phyloP scores from a whole-genome alignment of 2,888 invertebrate species.

The Cartodere bifasciata region DNA sequence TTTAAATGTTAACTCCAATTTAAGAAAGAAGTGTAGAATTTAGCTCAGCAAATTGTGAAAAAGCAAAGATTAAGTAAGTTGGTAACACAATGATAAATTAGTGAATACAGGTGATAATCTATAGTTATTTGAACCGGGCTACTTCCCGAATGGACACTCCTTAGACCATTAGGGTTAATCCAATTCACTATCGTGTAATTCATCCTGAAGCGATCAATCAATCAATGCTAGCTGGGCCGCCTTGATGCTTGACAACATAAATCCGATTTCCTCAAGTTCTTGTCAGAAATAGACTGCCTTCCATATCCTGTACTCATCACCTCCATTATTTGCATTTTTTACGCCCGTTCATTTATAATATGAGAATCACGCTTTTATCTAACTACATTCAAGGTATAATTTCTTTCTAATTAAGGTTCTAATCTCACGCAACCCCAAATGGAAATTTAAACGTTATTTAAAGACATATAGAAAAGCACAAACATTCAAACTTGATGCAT shows the following conservation, averaged over 20 bases:
- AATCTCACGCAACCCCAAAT: no score
- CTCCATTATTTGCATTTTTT: background rate
- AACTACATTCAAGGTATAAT: no score
- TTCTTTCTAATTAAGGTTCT: no score
- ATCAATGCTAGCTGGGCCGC: conserved; percentile 32
- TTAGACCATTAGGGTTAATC: conserved; percentile 30
- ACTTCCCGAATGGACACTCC: conserved; percentile 26
- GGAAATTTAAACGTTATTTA: no score
- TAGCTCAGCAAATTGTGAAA: no score
- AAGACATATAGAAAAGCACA: no score
- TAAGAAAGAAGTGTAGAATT: no score
- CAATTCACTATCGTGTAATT: conserved; percentile 32
- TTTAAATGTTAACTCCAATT: no score
- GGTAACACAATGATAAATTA: conserved; percentile 22
- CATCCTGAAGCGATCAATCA: conserved; percentile 24
- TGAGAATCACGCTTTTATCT: conserved; percentile 2
- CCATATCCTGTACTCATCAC: conserved; percentile 1
- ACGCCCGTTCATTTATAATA: background rate
- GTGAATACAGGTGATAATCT: conserved; percentile 25
- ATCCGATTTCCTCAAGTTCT: conserved; percentile 29
- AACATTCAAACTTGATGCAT: no score
- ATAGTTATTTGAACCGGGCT: conserved; percentile 16
- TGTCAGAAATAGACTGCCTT: conserved; percentile 3
- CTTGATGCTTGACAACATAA: conserved; percentile 34
- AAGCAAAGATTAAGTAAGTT: conserved; percentile 18